Evolutionary conservation across 2,113 vertebrate species (phyloP).

Genomic region (Noctilio leporinus): DNA sequence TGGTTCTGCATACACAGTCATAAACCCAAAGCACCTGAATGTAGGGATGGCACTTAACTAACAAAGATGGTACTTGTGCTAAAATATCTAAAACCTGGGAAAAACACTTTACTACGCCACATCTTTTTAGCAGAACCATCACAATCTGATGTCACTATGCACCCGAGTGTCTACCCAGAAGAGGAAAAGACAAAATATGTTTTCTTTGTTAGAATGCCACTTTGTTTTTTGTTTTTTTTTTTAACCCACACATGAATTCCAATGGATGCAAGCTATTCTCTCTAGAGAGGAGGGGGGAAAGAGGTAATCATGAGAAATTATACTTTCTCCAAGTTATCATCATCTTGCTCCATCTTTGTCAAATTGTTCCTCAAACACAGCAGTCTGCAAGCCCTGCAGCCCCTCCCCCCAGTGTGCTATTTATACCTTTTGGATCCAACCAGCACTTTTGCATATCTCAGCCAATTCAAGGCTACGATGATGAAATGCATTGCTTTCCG

Average conservation of each 20-base stretch:
- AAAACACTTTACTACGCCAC: conserved; percentile 53
- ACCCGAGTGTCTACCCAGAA: conserved; percentile 52
- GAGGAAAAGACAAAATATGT: conserved; percentile 72
- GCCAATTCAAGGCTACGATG: conserved; percentile 73
- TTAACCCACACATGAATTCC: conserved; percentile 77
- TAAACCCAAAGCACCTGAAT: conserved; percentile 20
- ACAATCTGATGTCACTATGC: conserved; percentile 55
- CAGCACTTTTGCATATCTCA: conserved; percentile 77
- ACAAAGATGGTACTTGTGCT: background rate
- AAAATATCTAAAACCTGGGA: conserved; percentile 51
- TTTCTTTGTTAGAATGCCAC: conserved; percentile 68
- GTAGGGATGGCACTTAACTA: conserved; percentile 44
- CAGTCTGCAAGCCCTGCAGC: conserved; percentile 68
- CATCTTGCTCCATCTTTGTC: conserved; percentile 81
- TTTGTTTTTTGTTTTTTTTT: conserved; percentile 65
- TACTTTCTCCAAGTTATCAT: conserved; percentile 83
- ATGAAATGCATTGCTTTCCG: conserved; percentile 66
- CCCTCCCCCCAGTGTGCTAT: conserved; percentile 66
- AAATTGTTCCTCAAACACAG: conserved; percentile 82
- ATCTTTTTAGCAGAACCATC: conserved; percentile 64
- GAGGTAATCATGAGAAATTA: conserved; percentile 83
- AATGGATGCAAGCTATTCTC: conserved; percentile 71
- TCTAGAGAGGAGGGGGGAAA: conserved; percentile 61
- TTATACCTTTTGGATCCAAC: conserved; percentile 77
- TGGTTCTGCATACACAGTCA: background rate